These are phyloP conservation scores for Chymomyza procnemis DNA, from an alignment of 2,888 invertebrate species.

Conservation along the genomic window DNA sequence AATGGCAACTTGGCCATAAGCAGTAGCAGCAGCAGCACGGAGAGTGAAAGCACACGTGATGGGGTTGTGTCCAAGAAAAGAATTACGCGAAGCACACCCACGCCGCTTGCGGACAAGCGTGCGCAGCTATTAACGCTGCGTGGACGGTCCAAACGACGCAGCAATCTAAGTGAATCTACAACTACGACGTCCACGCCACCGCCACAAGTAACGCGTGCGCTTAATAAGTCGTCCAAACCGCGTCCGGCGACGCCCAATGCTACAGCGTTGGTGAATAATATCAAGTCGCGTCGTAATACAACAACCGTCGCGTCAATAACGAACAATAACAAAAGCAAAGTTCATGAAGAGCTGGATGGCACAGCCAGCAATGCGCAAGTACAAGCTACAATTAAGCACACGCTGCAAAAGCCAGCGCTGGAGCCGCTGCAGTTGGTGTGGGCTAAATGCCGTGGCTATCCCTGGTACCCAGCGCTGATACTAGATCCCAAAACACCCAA, in stretches of 20 bases:
- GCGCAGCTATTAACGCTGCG: slow-evolving; percentile 22
- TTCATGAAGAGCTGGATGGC: slow-evolving; percentile 16
- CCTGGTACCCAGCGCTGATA: slow-evolving; percentile 98
- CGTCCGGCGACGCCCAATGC: slow-evolving; percentile 55
- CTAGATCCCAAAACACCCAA: slow-evolving; percentile 96
- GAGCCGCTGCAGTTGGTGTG: slow-evolving; percentile 95
- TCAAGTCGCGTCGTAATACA: slow-evolving; percentile 54
- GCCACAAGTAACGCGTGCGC: slow-evolving; percentile 41
- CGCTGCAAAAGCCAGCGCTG: slow-evolving; percentile 79
- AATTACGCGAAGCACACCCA: slow-evolving; percentile 49
- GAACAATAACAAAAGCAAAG: slow-evolving; percentile 35
- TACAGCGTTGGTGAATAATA: slow-evolving; percentile 50
- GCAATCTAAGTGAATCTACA: slow-evolving; percentile 59
- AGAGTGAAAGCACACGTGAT: slow-evolving; percentile 51
- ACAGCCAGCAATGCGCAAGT: slow-evolving; percentile 15
- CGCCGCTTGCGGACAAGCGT: background rate
- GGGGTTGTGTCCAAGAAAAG: slow-evolving; percentile 31
- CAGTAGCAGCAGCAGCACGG: slow-evolving; percentile 62
- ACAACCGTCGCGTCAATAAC: slow-evolving; percentile 40
- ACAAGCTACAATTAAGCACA: slow-evolving; percentile 30
- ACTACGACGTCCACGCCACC: slow-evolving; percentile 62
- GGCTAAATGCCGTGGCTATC: slow-evolving; percentile 97
- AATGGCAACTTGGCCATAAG: slow-evolving; percentile 69
- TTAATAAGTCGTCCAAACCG: slow-evolving; percentile 40
- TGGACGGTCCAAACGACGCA: slow-evolving; percentile 56